Percentiles rank a stretch among this genome's conserved stretches.
Evolutionary conservation across 1,140 invertebrate species (phyloP).

Genomic region (Tribolium madens): DNA sequence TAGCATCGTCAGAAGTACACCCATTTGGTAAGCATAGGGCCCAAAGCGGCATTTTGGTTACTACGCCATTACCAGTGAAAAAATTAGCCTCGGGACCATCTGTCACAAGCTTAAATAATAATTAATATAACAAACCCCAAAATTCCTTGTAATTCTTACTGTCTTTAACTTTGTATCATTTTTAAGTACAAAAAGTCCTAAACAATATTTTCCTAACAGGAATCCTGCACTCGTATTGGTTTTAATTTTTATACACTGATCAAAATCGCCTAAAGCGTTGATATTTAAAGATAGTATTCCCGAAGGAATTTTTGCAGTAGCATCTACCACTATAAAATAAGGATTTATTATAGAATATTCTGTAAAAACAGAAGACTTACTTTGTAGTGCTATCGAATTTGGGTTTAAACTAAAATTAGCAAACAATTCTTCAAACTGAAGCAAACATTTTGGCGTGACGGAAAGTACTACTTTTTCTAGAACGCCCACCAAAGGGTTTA

Average conservation of each 20-base stretch:
- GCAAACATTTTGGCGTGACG: constrained; percentile 28
- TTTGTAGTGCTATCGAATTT: constrained; percentile 50
- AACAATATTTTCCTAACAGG: constrained; percentile 57
- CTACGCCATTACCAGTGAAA: neutral
- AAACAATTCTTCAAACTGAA: constrained; percentile 35
- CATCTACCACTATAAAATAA: constrained; percentile 57
- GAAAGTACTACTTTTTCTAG: neutral
- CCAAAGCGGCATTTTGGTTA: constrained; percentile 31
- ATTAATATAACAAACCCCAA: neutral
- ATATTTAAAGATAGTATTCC: constrained; percentile 53
- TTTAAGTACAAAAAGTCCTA: constrained; percentile 30
- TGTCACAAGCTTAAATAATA: neutral
- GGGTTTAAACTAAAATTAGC: constrained; percentile 34
- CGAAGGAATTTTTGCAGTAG: constrained; percentile 55
- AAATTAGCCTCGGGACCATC: neutral
- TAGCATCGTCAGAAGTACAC: constrained; percentile 45
- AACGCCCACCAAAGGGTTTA: neutral
- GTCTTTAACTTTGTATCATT: neutral
- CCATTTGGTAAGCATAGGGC: constrained; percentile 52
- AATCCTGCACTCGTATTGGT: constrained; percentile 1
- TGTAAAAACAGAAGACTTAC: constrained; percentile 45
- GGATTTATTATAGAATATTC: neutral
- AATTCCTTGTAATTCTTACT: too few species aligned
- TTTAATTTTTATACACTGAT: constrained; percentile 53
- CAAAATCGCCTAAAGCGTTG: constrained; percentile 57